Base-by-base conservation (phyloP, 2,888 invertebrate genomes). In the Lymantria monacha region DNA sequence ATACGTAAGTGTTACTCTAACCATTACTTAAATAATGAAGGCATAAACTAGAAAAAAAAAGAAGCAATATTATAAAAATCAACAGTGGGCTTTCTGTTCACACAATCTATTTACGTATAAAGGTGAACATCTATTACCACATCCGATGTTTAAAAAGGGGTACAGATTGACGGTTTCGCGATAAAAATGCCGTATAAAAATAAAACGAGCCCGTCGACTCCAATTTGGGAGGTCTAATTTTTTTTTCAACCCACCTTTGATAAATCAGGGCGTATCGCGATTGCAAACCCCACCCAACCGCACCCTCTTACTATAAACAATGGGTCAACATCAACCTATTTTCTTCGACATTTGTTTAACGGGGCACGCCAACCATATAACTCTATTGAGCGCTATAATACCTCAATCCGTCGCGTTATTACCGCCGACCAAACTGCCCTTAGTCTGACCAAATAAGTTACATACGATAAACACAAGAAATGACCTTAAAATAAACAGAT, bases 401-500 rank as follows among this genome's bases (percentile, higher is more conserved):
- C 72, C 69, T 76, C 79, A 76, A 76, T 79, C 75, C 63, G 62
- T 63, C 68, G 76, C 68, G 74, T 81, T 84, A 83, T 85, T 84
- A 81, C 66, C 46, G 51, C 40, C 50, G 73, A 67, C 66, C 66
- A 55, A 67, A 76, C 71, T 69, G 61, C 69, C 75, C 75, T 58
- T 52, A 59, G 57, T 37, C 73, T 72, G 76, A 73, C 76, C 78
- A 78, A 85, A 83, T 66, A 69, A 69, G 69, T 67, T 59, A 66
- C 66, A 81, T 76, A 72, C 83, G 74, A 83, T 86, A 87, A 84
- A 87, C 79, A 81, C 79, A 80, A 80, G 72, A 75, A 72, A 82
- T 79, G 84, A 77, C 84, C 88, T 87, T 87, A 86, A 88, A 89
- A 87, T 83, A 89, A 85, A 90, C 87, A 89, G 85, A 86, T 85